Evolutionary conservation across 2,888 invertebrate species (phyloP).

Genomic region (Aromia moschata): DNA sequence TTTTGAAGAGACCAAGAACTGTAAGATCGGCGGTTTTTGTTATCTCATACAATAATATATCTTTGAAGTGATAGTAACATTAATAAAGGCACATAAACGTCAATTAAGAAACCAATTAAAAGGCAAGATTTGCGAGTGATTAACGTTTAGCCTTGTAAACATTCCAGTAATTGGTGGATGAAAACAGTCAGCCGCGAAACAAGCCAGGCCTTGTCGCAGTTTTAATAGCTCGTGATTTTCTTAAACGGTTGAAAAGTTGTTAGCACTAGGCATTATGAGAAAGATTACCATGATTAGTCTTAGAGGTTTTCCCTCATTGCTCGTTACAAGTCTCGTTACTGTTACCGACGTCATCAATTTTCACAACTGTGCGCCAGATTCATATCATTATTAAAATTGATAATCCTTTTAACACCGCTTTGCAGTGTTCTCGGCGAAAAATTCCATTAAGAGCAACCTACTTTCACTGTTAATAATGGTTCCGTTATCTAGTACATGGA

Average conservation of each 20-base stretch:
- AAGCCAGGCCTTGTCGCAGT: conserved; percentile 58
- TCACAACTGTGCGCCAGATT: conserved; percentile 57
- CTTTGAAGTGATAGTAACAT: conserved; percentile 44
- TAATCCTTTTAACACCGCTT: conserved; percentile 52
- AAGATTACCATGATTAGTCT: conserved; percentile 63
- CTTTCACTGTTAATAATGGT: conserved; percentile 12
- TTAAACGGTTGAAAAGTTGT: conserved; percentile 64
- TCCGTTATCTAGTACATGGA: conserved; percentile 20
- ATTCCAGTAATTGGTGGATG: conserved; percentile 54
- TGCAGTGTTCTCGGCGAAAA: conserved; percentile 28
- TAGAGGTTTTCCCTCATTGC: conserved; percentile 61
- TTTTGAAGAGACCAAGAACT: not conserved
- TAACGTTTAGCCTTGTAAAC: conserved; percentile 60
- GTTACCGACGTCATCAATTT: conserved; percentile 61
- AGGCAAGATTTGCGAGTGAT: conserved; percentile 58
- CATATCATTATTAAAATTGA: conserved; percentile 58
- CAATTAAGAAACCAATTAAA: conserved; percentile 62
- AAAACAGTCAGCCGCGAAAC: conserved; percentile 51
- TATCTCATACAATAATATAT: conserved; percentile 14
- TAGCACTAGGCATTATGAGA: conserved; percentile 62
- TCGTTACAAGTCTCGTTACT: conserved; percentile 60
- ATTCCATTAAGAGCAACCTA: conserved; percentile 15
- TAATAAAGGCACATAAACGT: conserved; percentile 56
- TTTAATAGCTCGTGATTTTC: conserved; percentile 63
- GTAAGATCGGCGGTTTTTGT: not conserved